Conservation (phyloP, 2,888 invertebrate species). For the Agrochola lychnidis region DNA sequence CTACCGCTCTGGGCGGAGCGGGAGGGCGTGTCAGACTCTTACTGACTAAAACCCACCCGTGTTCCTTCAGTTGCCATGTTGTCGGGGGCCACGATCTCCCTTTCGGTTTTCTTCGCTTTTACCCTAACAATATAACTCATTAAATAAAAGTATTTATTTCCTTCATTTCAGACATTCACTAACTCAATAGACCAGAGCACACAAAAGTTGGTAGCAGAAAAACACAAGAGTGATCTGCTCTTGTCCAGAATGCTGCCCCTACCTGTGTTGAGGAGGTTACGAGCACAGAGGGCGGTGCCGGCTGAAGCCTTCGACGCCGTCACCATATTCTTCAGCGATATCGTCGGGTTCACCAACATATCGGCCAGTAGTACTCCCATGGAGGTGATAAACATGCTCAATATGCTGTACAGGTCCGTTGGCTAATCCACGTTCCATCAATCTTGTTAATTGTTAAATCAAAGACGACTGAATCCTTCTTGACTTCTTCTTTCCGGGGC, state of each 20-base stretch:
- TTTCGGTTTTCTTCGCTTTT: too few relatives aligned
- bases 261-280: conserved; percentile 88
- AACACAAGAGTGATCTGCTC: conserved; percentile 90
- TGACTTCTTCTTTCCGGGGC: neutral
- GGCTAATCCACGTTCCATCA: conserved; percentile 52
- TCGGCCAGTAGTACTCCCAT: conserved; percentile 92
- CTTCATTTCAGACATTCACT: conserved; percentile 85
- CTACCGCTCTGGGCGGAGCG: too few relatives aligned
- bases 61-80: too few relatives aligned
- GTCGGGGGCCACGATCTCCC: too few relatives aligned
- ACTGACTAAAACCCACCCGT: too few relatives aligned
- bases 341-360: conserved; percentile 92
- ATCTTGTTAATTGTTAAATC: conserved; percentile 34
- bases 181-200: conserved; percentile 88
- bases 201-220: conserved; percentile 88
- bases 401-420: conserved; percentile 92
- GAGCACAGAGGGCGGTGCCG: conserved; percentile 90
- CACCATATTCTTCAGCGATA: conserved; percentile 93
- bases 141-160: neutral
- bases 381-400: conserved; percentile 92
- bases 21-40: too few relatives aligned
- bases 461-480: neutral
- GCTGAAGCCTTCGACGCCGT: conserved; percentile 93
- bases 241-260: conserved; percentile 91
- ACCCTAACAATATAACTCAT: neutral